These are phyloP conservation scores for Propithecus deckenii DNA, from an alignment of 2,797 vertebrate genomes.

Conservation along the genomic window DNA sequence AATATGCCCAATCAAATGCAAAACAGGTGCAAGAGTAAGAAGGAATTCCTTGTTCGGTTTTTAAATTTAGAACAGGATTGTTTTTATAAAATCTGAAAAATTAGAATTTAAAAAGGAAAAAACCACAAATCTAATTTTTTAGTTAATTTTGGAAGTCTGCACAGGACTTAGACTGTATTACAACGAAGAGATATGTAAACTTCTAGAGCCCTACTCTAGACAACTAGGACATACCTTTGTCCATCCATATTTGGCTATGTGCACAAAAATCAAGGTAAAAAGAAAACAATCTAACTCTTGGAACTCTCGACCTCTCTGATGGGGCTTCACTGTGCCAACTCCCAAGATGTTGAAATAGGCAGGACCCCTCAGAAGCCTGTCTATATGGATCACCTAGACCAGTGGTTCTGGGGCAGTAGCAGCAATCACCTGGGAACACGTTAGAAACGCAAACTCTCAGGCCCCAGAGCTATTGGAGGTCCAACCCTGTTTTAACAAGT, in stretches of 20 bases:
- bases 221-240: background rate
- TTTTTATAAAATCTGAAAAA: conserved; percentile 38
- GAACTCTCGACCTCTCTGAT: background rate
- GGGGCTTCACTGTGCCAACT: background rate
- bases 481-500: background rate
- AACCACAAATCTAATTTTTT: background rate
- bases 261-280: conserved; percentile 28
- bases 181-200: background rate
- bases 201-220: conserved; percentile 2
- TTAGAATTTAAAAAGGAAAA: conserved; percentile 19
- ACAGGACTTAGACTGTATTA: background rate
- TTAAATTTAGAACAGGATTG: conserved; percentile 37
- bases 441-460: conserved; percentile 16
- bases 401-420: background rate
- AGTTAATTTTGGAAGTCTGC: background rate
- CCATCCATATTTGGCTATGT: background rate
- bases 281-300: background rate
- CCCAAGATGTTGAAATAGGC: background rate
- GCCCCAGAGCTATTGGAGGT: background rate
- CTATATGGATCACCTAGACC: background rate
- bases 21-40: background rate
- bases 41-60: background rate
- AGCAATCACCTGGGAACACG: background rate
- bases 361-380: background rate
- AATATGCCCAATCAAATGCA: background rate